A percentile compares a stretch with the other conserved stretches of the same genome.
Evolutionary conservation across 2,113 vertebrate species (phyloP).

Genomic region (Myodes glareolus): DNA sequence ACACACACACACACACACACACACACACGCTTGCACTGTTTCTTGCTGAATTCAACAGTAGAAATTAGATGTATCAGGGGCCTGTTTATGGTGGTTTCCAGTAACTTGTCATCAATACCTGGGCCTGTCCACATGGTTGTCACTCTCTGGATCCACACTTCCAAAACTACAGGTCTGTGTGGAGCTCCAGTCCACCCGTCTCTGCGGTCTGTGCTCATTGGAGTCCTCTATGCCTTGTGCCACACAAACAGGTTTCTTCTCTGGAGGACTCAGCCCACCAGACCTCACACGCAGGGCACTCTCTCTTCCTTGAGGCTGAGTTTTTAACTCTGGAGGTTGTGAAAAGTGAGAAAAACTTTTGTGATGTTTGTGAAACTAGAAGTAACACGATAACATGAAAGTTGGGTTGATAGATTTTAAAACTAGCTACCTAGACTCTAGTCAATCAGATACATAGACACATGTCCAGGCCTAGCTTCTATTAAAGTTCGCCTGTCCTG

Average conservation of each 20-base stretch:
- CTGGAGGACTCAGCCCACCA: neutral
- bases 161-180: neutral
- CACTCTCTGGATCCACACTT: neutral
- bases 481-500: neutral
- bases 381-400: constrained; percentile 31
- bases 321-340: neutral
- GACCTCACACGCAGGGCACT: neutral
- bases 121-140: neutral
- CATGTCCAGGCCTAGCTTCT: neutral
- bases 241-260: neutral
- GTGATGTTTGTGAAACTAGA: neutral
- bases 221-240: neutral
- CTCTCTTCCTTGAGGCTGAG: neutral
- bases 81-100: neutral
- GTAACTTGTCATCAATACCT: neutral
- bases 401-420: neutral
- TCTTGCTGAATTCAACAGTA: neutral
- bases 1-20: neutral
- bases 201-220: neutral
- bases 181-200: neutral
- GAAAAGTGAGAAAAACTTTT: neutral
- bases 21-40: neutral
- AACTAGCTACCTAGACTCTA: neutral
- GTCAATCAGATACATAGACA: neutral
- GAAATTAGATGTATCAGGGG: neutral